These are phyloP conservation scores for Hemibagrus wyckioides DNA, from an alignment of 2,113 vertebrate species.

Conservation along the genomic window DNA sequence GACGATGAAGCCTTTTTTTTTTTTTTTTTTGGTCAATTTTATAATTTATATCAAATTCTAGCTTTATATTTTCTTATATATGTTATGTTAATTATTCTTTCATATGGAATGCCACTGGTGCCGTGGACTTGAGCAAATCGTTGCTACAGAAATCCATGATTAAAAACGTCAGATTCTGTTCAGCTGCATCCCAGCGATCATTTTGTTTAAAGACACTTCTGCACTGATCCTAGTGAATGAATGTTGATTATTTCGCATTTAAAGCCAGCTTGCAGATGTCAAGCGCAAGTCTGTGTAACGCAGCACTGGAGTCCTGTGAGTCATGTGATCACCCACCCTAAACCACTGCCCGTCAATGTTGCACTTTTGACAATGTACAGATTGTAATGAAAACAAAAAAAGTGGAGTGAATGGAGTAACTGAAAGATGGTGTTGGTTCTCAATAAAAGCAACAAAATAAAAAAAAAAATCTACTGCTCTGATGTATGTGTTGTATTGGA, in stretches of 20 bases:
- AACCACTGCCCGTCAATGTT: constrained; percentile 46
- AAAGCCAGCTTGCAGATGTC: constrained; percentile 1
- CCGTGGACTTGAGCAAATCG: constrained; percentile 32
- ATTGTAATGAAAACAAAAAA: constrained; percentile 40
- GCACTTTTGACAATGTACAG: constrained; percentile 59
- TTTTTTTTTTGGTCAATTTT: constrained; percentile 28
- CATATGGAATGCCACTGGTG: constrained; percentile 49
- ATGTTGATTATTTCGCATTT: constrained; percentile 28
- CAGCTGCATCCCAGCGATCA: background rate
- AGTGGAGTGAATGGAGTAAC: constrained; percentile 36
- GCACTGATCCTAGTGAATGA: constrained; percentile 40
- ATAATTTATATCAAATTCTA: constrained; percentile 56
- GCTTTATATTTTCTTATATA: constrained; percentile 61
- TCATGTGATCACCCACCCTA: constrained; percentile 9
- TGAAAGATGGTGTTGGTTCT: constrained; percentile 32
- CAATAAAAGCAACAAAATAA: constrained; percentile 32
- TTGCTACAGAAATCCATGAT: constrained; percentile 39
- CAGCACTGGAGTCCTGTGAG: background rate
- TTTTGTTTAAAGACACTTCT: constrained; percentile 22
- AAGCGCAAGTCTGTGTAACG: constrained; percentile 11
- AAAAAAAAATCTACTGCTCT: constrained; percentile 5
- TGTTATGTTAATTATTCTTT: constrained; percentile 63
- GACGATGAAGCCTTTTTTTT: constrained; percentile 37
- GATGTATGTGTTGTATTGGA: constrained; percentile 9
- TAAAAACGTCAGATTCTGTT: constrained; percentile 3